Base-by-base conservation (phyloP, 2,888 invertebrate species). In the Acleris holmiana region DNA sequence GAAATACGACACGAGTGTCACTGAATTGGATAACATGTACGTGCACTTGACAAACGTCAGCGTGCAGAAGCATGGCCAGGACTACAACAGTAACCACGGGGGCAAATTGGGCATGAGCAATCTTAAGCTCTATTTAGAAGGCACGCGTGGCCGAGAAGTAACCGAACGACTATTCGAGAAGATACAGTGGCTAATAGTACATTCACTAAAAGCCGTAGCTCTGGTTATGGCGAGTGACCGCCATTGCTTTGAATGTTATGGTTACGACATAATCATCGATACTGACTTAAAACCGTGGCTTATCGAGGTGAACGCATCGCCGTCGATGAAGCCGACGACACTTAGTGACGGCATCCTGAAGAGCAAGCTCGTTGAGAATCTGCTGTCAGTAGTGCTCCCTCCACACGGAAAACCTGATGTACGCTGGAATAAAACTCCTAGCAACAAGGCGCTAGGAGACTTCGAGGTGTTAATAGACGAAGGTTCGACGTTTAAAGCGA, bases 31-130 rank as follows among this genome's bases (percentile, higher is more conserved):
- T 83, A 98, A 97, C 83, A 97, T 97, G 95, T 98, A 98, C 79
- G 96, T 98, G 60, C 99, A 99, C 91, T 93, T 99, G 68, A 99
- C 98, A 7, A 99, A 99, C 84, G 98, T 98, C 8, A 98, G 98
- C 59, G 98, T 99, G 21, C 99, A 99, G 85, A 98, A 98, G 86
- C 97, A 98, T 79, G 98, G 98, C 75, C 96, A 96, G 50, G 98
- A 98, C 83, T 86, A 98, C 83, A 99, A 98, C 85, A 95, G 95
- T 70, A 93, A 97, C 55, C 98, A 98, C 78, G 98, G 98, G n/a
- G 98, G 98, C 0, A 99, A 99, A 89, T 94, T 98, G 93, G 97
- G 96, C 61, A 95, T 98, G 29, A 96, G 97, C 82, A 98, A 98
- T 92, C 91, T 98, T 61, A 94, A 96, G 60, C 91, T 98, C 2